Evolutionary conservation across 2,797 vertebrate species (phyloP).

Genomic region (Gadopsis bispinosus): DNA sequence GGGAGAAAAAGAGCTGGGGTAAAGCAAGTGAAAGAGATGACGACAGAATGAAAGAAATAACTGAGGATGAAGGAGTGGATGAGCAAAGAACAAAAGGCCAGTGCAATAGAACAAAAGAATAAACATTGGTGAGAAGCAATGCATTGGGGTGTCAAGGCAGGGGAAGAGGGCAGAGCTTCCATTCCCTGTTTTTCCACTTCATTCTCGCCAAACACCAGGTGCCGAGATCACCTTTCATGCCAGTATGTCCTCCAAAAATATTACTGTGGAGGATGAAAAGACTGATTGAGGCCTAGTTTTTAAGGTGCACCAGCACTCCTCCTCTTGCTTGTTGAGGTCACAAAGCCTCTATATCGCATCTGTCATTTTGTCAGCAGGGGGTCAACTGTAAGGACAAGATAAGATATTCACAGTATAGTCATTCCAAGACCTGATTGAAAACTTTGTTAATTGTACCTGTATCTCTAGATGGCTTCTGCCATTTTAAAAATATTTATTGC

Average conservation of each 20-base stretch:
- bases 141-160: slow-evolving; percentile 44
- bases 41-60: slow-evolving; percentile 44
- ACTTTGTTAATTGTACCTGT: neutral
- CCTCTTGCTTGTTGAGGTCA: slow-evolving; percentile 62
- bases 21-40: slow-evolving; percentile 20
- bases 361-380: slow-evolving; percentile 76
- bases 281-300: slow-evolving; percentile 62
- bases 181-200: slow-evolving; percentile 31
- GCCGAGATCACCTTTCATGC: slow-evolving; percentile 57
- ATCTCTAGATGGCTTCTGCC: neutral
- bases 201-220: slow-evolving; percentile 34
- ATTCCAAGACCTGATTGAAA: neutral
- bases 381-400: slow-evolving; percentile 48
- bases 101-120: slow-evolving; percentile 32
- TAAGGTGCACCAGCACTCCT: slow-evolving; percentile 39
- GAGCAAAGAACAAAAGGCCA: slow-evolving; percentile 50
- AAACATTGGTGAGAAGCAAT: slow-evolving; percentile 14
- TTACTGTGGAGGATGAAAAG: slow-evolving; percentile 53
- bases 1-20: slow-evolving; percentile 14
- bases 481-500: neutral
- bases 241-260: slow-evolving; percentile 59
- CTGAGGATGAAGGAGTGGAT: slow-evolving; percentile 37
- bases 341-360: slow-evolving; percentile 68
- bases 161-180: slow-evolving; percentile 26
- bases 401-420: neutral